Evolutionary conservation across 2,113 vertebrate genomes (phyloP), one percentile per base, ranked within the genome.

Genomic region (Upupa epops): DNA sequence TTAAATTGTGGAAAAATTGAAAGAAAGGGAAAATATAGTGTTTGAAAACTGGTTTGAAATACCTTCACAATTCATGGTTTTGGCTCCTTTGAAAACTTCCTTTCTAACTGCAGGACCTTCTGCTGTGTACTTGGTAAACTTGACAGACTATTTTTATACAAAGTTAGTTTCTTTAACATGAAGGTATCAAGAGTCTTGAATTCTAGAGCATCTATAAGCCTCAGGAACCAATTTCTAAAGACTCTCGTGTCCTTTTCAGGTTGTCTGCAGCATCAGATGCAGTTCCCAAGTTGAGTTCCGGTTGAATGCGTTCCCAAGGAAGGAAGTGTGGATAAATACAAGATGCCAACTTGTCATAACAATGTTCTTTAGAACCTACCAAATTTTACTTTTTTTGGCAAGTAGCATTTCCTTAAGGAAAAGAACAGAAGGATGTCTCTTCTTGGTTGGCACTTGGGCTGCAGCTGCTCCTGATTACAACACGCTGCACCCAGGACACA

Each of bases 401-500:
- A 94, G 83, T 89, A 96, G 72, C 68, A 78, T 93, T 89, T 96
- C 86, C 89, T 79, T 51, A 55, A 92, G 92, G 70, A 71, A 88
- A 31, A 61, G 65, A 74, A 45, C 51, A 94, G 88, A 95, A 90
- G 80, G 61, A 37, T 70, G 80, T 86, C 93, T 90, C 65, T 69
- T 83, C 51, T 32, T 71, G 42, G 17, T 7, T 54, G 76, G 36
- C 46, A 55, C 58, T 94, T 40, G 36, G 55, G 83, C 77, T 94
- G 14, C 60, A 70, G 60, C 48, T 70, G 64, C 72, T 48, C 42
- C 83, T 93, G 76, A 17, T 58, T 8, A 42, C 0, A 25, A 42
- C 68, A 48, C 28, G 3, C 79, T 54, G 26, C 8, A 65, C 81
- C 8, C 70, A 81, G 73, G 58, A 78, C 8, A 2, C 31, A 2